phyloP scores from a whole-genome alignment of 1,140 invertebrate species.

The Apolygus lucorum region DNA sequence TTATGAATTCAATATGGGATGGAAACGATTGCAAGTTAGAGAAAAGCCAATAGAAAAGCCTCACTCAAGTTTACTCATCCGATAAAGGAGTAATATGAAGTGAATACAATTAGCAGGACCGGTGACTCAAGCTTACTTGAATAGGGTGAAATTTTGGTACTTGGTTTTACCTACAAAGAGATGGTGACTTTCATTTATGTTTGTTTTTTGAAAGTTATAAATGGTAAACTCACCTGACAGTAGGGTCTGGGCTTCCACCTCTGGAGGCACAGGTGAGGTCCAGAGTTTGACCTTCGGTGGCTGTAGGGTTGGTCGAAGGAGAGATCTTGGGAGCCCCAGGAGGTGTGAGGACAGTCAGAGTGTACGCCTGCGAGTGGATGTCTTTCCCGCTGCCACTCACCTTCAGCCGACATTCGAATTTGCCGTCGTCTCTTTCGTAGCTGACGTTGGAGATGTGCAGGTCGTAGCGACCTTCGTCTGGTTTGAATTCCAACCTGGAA shows the following conservation, averaged over 20 bases:
- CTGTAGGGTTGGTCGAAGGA: constrained; percentile 56
- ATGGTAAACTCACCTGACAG: constrained; percentile 56
- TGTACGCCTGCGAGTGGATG: constrained; percentile 71
- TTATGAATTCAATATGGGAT: too few relatives aligned
- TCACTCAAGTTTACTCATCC: too few relatives aligned
- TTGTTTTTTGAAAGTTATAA: too few relatives aligned
- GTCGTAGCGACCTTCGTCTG: constrained; percentile 75
- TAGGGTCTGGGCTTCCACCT: constrained; percentile 81
- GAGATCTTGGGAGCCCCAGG: constrained; percentile 68
- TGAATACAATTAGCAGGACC: too few relatives aligned
- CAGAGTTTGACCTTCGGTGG: constrained; percentile 67
- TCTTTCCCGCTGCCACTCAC: constrained; percentile 70
- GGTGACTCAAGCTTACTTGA: too few relatives aligned
- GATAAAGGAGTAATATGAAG: too few relatives aligned
- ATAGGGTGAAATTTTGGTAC: too few relatives aligned
- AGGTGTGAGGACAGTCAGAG: constrained; percentile 73
- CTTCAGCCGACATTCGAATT: constrained; percentile 83
- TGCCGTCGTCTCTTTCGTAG: constrained; percentile 82
- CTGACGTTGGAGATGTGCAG: constrained; percentile 74
- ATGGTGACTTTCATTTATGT: too few relatives aligned
- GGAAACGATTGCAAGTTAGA: too few relatives aligned
- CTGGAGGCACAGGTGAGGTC: constrained; percentile 72
- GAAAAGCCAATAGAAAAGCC: too few relatives aligned
- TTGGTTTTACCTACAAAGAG: too few relatives aligned
- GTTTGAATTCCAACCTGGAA: constrained; percentile 62